Evolutionary conservation across 2,888 invertebrate species (phyloP).

Genomic region (Tenthredo distinguenda): DNA sequence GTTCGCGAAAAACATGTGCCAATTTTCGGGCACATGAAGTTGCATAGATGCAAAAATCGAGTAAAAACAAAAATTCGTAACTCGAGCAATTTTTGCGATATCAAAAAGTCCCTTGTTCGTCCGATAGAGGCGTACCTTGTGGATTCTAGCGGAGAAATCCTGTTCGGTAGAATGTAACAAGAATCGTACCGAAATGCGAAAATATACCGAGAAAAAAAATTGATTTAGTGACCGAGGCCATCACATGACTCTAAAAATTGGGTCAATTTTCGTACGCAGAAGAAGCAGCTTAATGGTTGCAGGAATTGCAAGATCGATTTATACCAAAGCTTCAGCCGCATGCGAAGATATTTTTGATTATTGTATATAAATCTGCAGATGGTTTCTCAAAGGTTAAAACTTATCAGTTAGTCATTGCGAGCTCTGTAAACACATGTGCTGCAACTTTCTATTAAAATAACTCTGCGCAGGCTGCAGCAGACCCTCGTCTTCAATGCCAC

Average conservation of each 20-base stretch:
- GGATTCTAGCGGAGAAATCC: background rate
- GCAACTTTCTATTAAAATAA: constrained; percentile 24
- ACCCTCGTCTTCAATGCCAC: constrained; percentile 24
- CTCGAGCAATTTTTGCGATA: background rate
- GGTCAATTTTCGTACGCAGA: background rate
- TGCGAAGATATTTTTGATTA: background rate
- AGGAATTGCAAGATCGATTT: background rate
- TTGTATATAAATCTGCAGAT: background rate
- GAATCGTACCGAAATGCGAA: background rate
- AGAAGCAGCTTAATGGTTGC: background rate
- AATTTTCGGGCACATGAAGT: background rate
- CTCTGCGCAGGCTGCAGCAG: constrained; percentile 17
- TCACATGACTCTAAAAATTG: background rate
- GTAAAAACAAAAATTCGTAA: background rate
- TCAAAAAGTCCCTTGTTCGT: background rate
- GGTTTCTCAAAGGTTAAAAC: constrained; percentile 6
- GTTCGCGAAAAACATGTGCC: background rate
- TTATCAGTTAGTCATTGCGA: constrained; percentile 4
- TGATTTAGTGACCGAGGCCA: background rate
- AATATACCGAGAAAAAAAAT: background rate
- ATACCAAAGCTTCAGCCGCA: background rate
- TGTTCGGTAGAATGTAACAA: background rate
- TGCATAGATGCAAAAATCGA: background rate
- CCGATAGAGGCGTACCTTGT: background rate
- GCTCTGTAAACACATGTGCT: background rate